These are phyloP conservation scores for Zelostemma sp. DNA, from an alignment of 1,140 invertebrate species.

Conservation along the genomic window DNA sequence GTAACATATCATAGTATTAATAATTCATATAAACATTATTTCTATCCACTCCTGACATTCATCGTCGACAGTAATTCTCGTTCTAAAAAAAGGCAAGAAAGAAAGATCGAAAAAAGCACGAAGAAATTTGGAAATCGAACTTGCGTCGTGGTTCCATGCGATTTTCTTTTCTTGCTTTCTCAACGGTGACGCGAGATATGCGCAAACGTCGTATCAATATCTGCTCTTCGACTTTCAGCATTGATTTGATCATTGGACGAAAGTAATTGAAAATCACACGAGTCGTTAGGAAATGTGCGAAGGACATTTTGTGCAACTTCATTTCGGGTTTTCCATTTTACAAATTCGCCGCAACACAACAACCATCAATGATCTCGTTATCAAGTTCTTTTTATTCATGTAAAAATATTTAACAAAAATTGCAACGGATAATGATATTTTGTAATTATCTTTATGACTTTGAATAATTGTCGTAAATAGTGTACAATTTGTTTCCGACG, in stretches of 20 bases:
- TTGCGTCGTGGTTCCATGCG: no score
- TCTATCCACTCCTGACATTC: conserved; percentile 56
- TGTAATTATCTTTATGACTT: conserved; percentile 40
- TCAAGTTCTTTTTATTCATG: no score
- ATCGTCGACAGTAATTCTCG: conserved; percentile 12
- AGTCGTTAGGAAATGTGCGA: neutral
- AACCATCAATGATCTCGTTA: conserved; percentile 48
- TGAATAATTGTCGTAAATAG: conserved; percentile 9
- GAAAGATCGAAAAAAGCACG: conserved; percentile 10
- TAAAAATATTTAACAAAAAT: conserved; percentile 51
- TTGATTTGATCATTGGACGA: neutral
- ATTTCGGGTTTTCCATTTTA: conserved; percentile 15
- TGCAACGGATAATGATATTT: conserved; percentile 58
- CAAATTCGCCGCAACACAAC: conserved; percentile 14
- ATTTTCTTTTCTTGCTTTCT: no score
- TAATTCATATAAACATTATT: conserved; percentile 68
- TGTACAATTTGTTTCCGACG: conserved; percentile 1
- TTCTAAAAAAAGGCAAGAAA: conserved; percentile 11
- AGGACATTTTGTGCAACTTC: no score
- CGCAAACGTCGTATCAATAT: conserved; percentile 4
- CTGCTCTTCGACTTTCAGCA: neutral
- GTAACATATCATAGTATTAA: conserved; percentile 62
- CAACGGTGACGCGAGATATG: neutral
- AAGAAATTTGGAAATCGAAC: no score
- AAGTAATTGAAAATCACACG: no score